Percentiles rank a stretch among this genome's conserved stretches.
Evolutionary conservation across 2,113 vertebrate genomes (phyloP).

Genomic region (Pholis gunnellus): DNA sequence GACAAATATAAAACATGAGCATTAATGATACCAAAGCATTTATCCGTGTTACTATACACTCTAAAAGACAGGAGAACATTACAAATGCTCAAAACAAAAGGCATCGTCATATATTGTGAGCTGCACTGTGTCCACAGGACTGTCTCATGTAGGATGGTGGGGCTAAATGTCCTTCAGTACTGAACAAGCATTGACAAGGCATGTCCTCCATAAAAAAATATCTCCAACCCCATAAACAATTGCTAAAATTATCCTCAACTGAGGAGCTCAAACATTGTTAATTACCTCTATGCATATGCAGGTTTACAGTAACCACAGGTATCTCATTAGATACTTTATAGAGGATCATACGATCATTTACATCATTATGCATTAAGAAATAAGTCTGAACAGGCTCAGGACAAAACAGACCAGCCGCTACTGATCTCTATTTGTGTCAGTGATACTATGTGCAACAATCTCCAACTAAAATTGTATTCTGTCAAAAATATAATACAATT

Average conservation of each 20-base stretch:
- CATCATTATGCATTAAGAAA: slow-evolving; percentile 1
- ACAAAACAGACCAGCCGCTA: neutral
- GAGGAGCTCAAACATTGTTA: slow-evolving; percentile 9
- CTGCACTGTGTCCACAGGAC: slow-evolving; percentile 46
- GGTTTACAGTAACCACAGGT: slow-evolving; percentile 17
- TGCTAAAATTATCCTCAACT: neutral
- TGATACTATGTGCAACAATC: neutral
- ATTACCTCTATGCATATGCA: slow-evolving; percentile 3
- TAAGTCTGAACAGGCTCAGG: neutral
- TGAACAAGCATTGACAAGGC: neutral
- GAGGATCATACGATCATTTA: neutral
- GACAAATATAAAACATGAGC: slow-evolving; percentile 32
- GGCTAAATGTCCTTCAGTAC: slow-evolving; percentile 24
- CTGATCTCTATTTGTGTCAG: neutral
- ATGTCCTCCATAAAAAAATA: slow-evolving; percentile 5
- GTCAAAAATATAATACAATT: slow-evolving; percentile 5
- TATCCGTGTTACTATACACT: slow-evolving; percentile 13
- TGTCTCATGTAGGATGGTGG: slow-evolving; percentile 17
- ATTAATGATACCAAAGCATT: slow-evolving; percentile 9
- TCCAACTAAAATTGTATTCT: neutral
- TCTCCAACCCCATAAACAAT: neutral
- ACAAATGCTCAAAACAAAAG: slow-evolving; percentile 39
- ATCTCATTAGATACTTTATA: slow-evolving; percentile 20
- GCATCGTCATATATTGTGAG: slow-evolving; percentile 32
- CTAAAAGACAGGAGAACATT: slow-evolving; percentile 21